Evolutionary conservation across 92 coral and sea anemone genomes (phyloP).

Genomic region (Actinernus sp.): DNA sequence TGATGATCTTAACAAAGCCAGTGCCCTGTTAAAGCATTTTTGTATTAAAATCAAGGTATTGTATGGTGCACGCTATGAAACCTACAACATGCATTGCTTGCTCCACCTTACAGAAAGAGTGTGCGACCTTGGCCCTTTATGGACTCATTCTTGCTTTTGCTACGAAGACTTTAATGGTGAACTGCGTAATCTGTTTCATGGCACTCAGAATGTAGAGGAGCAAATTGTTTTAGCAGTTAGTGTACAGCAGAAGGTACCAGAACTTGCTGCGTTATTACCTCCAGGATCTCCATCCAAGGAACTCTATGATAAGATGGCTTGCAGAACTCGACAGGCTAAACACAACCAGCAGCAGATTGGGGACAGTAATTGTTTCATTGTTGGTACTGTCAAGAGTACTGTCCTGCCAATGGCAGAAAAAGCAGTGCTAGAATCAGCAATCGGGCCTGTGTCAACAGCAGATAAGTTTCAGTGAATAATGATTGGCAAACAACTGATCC

Average conservation of each 20-base stretch:
- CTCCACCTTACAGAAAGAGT: slow-evolving; percentile 64
- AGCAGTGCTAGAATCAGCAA: too few relatives aligned
- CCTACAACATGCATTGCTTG: slow-evolving; percentile 53
- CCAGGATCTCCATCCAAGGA: not conserved
- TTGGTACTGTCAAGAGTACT: too few relatives aligned
- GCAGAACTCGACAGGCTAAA: too few relatives aligned
- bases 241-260: slow-evolving; percentile 1
- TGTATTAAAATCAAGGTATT: slow-evolving; percentile 44
- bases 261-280: slow-evolving; percentile 2
- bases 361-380: too few relatives aligned
- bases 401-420: too few relatives aligned
- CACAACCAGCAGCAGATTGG: too few relatives aligned
- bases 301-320: too few relatives aligned
- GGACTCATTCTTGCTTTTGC: slow-evolving; percentile 70
- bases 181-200: slow-evolving; percentile 58
- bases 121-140: slow-evolving; percentile 58
- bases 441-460: too few relatives aligned
- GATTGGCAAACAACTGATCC: too few relatives aligned
- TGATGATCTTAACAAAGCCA: slow-evolving; percentile 47
- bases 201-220: slow-evolving; percentile 61
- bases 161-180: slow-evolving; percentile 71
- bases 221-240: slow-evolving; percentile 15
- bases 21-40: slow-evolving; percentile 54
- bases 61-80: slow-evolving; percentile 67
- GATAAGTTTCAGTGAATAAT: too few relatives aligned